Evolutionary conservation across 2,797 vertebrate species (phyloP).

Genomic region (Eulemur albifrons): DNA sequence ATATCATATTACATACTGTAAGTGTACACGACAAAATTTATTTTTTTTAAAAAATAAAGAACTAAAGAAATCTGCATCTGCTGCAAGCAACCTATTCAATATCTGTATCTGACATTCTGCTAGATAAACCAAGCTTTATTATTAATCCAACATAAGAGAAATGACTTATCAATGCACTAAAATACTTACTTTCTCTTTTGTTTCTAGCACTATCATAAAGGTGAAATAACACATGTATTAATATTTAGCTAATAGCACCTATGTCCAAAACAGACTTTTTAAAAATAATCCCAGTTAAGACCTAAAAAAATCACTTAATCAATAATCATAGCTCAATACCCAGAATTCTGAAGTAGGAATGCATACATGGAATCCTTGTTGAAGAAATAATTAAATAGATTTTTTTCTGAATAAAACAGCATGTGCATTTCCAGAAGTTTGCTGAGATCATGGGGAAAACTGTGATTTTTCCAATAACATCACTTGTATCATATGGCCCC

Average conservation of each 20-base stretch:
- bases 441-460: conserved; percentile 28
- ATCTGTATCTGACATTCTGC: neutral
- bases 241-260: neutral
- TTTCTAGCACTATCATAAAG: neutral
- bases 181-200: neutral
- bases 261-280: neutral
- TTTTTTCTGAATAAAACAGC: neutral
- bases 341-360: conserved; percentile 28
- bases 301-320: neutral
- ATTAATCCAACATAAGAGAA: neutral
- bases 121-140: neutral
- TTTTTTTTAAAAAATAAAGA: neutral
- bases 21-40: neutral
- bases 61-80: neutral
- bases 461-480: conserved; percentile 52
- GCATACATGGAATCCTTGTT: neutral
- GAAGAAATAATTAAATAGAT: conserved; percentile 49
- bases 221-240: neutral
- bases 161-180: neutral
- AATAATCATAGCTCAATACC: neutral
- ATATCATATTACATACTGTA: neutral
- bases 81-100: neutral
- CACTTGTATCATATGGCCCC: neutral
- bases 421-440: conserved; percentile 1
- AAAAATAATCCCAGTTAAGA: neutral